Evolutionary conservation across 1,140 invertebrate species (phyloP), one percentile per base, ranked within the genome.

Genomic region (Penaeus vannamei): DNA sequence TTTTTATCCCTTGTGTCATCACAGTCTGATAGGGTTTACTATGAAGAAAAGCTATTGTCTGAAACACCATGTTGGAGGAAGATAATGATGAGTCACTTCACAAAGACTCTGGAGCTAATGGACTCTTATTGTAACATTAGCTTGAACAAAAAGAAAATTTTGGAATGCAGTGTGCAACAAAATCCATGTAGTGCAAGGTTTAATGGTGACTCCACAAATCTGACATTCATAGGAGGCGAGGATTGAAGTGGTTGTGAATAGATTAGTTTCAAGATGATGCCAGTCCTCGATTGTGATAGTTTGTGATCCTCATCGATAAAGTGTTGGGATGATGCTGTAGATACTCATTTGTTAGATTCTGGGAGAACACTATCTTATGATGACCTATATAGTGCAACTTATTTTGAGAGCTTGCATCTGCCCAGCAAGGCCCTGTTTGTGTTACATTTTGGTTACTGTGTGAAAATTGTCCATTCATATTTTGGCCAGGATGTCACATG

Each of bases 211-310:
- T n/a, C 29, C 72, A 76, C 29, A 32, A 20, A 29, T 29, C 26
- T 76, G 72, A 32, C 26, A 32, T 76, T 29, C n/a, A 76, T 32
- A 29, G 72, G 42, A 76, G 42, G 53, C 53, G 53, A 84, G 72
- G 69, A 64, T 23, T 66, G 81, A 84, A 77, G 53, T 29, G 82
- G 87, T 89, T 89, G 82, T 89, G 87, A 89, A 46, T 66, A 79
- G 83, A 77, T 80, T 86, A 61, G 76, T 79, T 62, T 42, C 32
- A 53, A 46, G 59, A 86, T 80, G 85, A 79, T 80, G 76, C 76
- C 85, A 86, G 76, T 72, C 62, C 76, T 59, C 36, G 17, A 80
- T 86, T 86, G 76, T 86, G 85, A 86, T 86, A 86, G 85, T 80
- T 80, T 86, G 85, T 86, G 85, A 86, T 86, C 42, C 20, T 86